phyloP scores from a whole-genome alignment of 23 tunicate genomes.

The Ciona savignyi region DNA sequence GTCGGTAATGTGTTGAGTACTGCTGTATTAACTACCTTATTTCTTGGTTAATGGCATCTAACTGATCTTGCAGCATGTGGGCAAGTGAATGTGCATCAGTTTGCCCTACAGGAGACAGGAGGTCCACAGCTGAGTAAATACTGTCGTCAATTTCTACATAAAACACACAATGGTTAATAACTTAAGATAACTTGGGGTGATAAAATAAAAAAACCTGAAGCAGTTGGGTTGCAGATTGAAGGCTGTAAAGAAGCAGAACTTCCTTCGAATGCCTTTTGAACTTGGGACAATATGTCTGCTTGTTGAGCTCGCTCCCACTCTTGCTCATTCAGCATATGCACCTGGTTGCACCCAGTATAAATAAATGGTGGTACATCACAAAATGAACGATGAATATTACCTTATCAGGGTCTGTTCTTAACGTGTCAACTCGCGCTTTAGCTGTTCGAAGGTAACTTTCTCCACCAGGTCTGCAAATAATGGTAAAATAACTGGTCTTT shows the following conservation, averaged over 20 bases:
- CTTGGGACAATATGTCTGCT: slow-evolving; percentile 41
- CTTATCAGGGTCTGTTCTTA: slow-evolving; percentile 12
- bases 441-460: not conserved
- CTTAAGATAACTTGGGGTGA: no score
- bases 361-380: no score
- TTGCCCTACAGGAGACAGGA: slow-evolving; percentile 40
- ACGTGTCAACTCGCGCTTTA: slow-evolving; percentile 15
- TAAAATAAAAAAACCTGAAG: no score
- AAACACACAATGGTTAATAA: no score
- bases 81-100: slow-evolving; percentile 60
- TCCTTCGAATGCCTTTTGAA: slow-evolving; percentile 55
- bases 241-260: slow-evolving; percentile 20
- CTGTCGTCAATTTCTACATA: slow-evolving; percentile 57
- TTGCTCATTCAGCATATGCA: slow-evolving; percentile 17
- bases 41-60: slow-evolving; percentile 81
- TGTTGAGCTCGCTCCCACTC: slow-evolving; percentile 65
- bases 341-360: no score
- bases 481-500: no score
- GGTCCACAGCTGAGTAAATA: slow-evolving; percentile 66
- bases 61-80: slow-evolving; percentile 66
- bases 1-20: no score
- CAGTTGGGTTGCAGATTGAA: not conserved
- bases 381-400: no score
- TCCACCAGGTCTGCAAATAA: not conserved
- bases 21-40: no score